A percentile compares a stretch with the other conserved stretches of the same genome.
These are phyloP conservation scores for Gastracanthus pulcherrimus DNA, from an alignment of 2,888 invertebrate species.

Conservation along the genomic window DNA sequence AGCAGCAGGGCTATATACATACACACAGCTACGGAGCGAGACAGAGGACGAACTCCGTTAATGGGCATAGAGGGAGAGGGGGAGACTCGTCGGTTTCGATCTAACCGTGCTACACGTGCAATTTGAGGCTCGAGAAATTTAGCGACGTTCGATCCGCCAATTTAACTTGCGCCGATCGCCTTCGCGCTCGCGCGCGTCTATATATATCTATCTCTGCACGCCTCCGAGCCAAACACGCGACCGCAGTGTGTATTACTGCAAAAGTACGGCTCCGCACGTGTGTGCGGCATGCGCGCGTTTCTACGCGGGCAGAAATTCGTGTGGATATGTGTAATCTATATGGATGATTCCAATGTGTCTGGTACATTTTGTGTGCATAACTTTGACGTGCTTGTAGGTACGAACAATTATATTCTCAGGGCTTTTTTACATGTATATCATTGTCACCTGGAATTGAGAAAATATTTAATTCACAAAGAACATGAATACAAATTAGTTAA, in stretches of 20 bases:
- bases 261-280: not conserved
- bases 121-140: conserved; percentile 58
- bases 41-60: not conserved
- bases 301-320: no score
- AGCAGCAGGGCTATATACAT: not conserved
- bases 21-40: not conserved
- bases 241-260: no score
- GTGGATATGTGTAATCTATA: no score
- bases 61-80: conserved; percentile 23
- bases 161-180: conserved; percentile 56
- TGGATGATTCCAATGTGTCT: no score
- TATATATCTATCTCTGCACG: not conserved
- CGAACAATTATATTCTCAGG: no score
- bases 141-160: conserved; percentile 58
- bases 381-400: no score
- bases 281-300: not conserved
- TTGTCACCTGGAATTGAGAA: no score
- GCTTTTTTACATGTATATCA: no score
- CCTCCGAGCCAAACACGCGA: not conserved
- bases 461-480: no score
- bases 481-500: no score
- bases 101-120: conserved; percentile 52
- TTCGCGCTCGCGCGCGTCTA: conserved; percentile 2
- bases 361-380: no score
- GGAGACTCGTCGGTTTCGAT: conserved; percentile 35